Evolutionary conservation across 1,140 invertebrate species (phyloP).

Genomic region (Diabrotica virgifera): DNA sequence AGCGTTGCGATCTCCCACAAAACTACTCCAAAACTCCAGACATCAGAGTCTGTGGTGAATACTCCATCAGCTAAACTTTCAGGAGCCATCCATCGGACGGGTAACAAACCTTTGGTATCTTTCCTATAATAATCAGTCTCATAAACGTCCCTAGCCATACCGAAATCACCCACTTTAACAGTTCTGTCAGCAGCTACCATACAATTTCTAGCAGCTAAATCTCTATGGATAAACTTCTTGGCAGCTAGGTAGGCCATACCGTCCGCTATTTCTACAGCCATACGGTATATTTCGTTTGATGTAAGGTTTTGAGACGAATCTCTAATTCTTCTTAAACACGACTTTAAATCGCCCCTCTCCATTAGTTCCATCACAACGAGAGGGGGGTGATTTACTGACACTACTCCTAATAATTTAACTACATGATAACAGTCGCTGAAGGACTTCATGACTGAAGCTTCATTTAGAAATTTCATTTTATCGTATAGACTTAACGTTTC

Average conservation of each 20-base stretch:
- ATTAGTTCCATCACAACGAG: slow-evolving; percentile 77
- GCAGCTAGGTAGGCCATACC: slow-evolving; percentile 75
- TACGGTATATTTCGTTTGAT: slow-evolving; percentile 52
- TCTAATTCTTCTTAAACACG: slow-evolving; percentile 56
- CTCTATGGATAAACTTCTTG: slow-evolving; percentile 73
- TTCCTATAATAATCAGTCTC: slow-evolving; percentile 74
- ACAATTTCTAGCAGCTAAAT: slow-evolving; percentile 77
- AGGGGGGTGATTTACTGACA: slow-evolving; percentile 62
- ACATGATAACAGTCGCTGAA: slow-evolving; percentile 65
- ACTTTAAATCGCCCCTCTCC: slow-evolving; percentile 69
- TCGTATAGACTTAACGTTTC: slow-evolving; percentile 79
- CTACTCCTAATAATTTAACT: slow-evolving; percentile 68
- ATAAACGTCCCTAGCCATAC: slow-evolving; percentile 70
- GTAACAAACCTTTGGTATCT: slow-evolving; percentile 58
- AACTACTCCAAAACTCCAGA: slow-evolving; percentile 75
- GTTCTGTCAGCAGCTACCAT: slow-evolving; percentile 68
- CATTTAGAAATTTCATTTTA: slow-evolving; percentile 86
- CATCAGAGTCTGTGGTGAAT: slow-evolving; percentile 70
- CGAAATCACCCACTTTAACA: slow-evolving; percentile 73
- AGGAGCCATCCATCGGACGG: slow-evolving; percentile 79
- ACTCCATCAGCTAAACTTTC: slow-evolving; percentile 72
- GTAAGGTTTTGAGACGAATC: slow-evolving; percentile 41
- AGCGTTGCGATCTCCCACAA: slow-evolving; percentile 76
- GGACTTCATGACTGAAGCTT: slow-evolving; percentile 94
- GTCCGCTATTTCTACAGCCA: slow-evolving; percentile 77